These are phyloP conservation scores for Lophotis ruficrista DNA, from an alignment of 2,113 vertebrate species.

Conservation along the genomic window DNA sequence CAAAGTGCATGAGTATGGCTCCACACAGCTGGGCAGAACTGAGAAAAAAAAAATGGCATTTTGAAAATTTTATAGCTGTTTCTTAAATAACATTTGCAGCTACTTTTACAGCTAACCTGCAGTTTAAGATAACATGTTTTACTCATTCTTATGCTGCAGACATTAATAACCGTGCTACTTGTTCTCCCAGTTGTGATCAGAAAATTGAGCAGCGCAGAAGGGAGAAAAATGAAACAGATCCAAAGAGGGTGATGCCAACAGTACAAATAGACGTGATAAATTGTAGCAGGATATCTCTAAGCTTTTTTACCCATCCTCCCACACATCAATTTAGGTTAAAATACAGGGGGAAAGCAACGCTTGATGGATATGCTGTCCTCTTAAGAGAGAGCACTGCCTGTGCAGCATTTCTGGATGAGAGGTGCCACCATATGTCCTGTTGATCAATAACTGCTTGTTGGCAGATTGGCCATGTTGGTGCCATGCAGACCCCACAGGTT, in stretches of 20 bases:
- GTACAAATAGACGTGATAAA: background rate
- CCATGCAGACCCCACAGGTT: background rate
- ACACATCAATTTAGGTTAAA: background rate
- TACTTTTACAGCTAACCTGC: background rate
- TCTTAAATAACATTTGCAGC: background rate
- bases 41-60: background rate
- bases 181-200: background rate
- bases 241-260: background rate
- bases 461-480: background rate
- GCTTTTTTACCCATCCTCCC: background rate
- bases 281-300: background rate
- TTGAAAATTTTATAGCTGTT: background rate
- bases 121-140: background rate
- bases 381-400: background rate
- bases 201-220: background rate
- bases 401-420: background rate
- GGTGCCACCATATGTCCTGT: background rate
- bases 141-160: background rate
- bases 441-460: background rate
- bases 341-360: rapidly evolving
- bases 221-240: background rate
- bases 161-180: background rate
- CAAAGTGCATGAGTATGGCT: background rate
- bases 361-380: background rate
- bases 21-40: background rate